Evolutionary conservation across 2,888 invertebrate genomes (phyloP), one percentile per base, ranked within the genome.

Genomic region (Lithophane ornitopus): DNA sequence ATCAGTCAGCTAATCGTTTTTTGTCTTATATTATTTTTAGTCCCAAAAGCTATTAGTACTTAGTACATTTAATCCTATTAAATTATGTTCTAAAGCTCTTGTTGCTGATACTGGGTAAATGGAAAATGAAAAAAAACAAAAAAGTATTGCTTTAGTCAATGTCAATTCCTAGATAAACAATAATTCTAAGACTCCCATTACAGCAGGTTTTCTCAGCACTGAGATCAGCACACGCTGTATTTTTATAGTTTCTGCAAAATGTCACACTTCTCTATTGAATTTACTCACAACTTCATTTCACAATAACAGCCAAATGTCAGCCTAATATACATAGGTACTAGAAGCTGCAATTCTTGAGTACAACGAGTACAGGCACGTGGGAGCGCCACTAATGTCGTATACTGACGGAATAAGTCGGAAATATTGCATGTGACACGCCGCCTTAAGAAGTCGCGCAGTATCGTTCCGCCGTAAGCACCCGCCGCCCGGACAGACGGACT

Each of bases 341-440:
- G 11, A 7, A 14, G 28, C 14, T 54, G 41, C 46, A 49, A 12
- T 41, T 44, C 22, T 52, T 3, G 4, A 58, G 67, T 52, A 62
- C 52, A 52, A 22, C 54, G 19, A 56, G 54, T 28, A 46, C 16
- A 56, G 65, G 54, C 74, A 80, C 69, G 73, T 66, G 34, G 56
- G 44, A 69, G 79, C 61, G 28, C 59, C 65, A 72, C 61, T 79
- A 80, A 73, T 76, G 71, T 67, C 69, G 61, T 41, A 58, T 67
- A 81, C 72, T 70, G 66, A 71, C 66, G 68, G 66, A 78, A 77
- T 72, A 74, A 80, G 66, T 72, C 80, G 44, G 73, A 63, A 61
- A 74, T 70, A 85, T 63, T 83, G 90, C 85, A 83, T 81, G 85
- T 85, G 90, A 89, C 88, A 78, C 74, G 73, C 54, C 59, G 85